Evolutionary conservation across 2,888 invertebrate genomes (phyloP), one percentile per base, ranked within the genome.

Genomic region (Ormyrus pomaceus): DNA sequence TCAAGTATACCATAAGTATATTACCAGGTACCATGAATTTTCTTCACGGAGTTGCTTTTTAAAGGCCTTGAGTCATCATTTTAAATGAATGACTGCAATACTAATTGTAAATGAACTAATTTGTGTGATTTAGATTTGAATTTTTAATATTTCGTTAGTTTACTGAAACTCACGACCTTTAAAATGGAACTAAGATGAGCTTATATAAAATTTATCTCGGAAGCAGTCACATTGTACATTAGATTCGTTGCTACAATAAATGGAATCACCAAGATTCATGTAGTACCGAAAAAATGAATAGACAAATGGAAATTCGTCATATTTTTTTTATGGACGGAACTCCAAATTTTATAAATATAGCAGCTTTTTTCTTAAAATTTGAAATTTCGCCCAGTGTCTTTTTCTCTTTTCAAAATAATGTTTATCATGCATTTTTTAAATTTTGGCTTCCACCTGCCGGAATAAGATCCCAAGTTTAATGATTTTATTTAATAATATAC

Each of bases 261-360:
- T 11, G 19, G 59, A 76, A 66, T 76, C 75, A 56, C 56, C 56
- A 76, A 71, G 76, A 79, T 76, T 80, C 5, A 48, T n/a, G 50
- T 69, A 66, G 71, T 66, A 71, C 61, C 59, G 62, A 76, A 59
- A 34, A 62, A 76, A 80, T 13, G 45, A 55, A 48, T 58, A 66
- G 34, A 62, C 19, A 69, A n/a, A 65, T 34, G 3, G 34, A 34
- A 34, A 34, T 34, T 34, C 34, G 34, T 34, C 34, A 34, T 34
- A 34, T 34, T 34, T 34, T 34, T 34, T 34, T 34, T 34, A 34
- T 4, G 10, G 50, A n/a, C 53, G 53, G 53, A 8, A 68, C 61
- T 65, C 34, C 34, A 34, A 34, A 34, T 34, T 34, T 34, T 34
- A 34, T 34, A 34, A 34, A 34, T 34, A 34, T 34, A 34, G 34